Evolutionary conservation across 2,113 vertebrate genomes (phyloP).

Genomic region (Gasterosteus aculeatus): DNA sequence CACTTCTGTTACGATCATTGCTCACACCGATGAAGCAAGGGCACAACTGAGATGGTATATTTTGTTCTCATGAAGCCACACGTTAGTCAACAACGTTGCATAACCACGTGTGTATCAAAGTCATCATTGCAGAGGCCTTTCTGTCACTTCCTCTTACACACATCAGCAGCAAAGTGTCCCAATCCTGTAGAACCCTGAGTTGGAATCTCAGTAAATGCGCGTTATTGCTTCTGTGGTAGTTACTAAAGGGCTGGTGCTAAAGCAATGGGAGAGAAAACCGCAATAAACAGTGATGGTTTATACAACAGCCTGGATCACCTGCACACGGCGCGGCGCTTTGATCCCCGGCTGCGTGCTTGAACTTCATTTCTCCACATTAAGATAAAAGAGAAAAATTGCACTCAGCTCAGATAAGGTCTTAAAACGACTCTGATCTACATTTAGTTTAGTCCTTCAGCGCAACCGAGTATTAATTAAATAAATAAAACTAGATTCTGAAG

Average conservation of each 20-base stretch:
- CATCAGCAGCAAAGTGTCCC: slow-evolving; percentile 29
- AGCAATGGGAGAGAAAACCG: slow-evolving; percentile 18
- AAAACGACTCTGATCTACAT: not conserved
- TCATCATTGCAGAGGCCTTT: not conserved
- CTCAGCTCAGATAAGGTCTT: slow-evolving; percentile 7
- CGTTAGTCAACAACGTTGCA: slow-evolving; percentile 6
- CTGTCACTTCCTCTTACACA: slow-evolving; percentile 62
- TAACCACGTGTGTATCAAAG: not conserved
- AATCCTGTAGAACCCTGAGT: slow-evolving; percentile 55
- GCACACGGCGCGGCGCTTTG: not conserved
- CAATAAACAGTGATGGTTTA: slow-evolving; percentile 38
- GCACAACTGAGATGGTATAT: not conserved
- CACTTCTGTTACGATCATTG: not conserved
- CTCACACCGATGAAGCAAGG: not conserved
- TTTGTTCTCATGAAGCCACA: not conserved
- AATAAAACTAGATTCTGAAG: too few species aligned
- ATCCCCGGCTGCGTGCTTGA: not conserved
- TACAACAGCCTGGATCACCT: slow-evolving; percentile 12
- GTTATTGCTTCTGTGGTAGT: not conserved
- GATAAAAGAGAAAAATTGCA: not conserved
- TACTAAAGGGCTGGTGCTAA: not conserved
- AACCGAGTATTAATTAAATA: not conserved
- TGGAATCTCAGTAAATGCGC: slow-evolving; percentile 29
- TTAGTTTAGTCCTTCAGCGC: not conserved
- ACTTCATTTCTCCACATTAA: slow-evolving; percentile 2